Percentiles rank a stretch among this genome's conserved stretches.
Conservation (phyloP, 2,888 invertebrate species). For the Archips xylosteana region DNA sequence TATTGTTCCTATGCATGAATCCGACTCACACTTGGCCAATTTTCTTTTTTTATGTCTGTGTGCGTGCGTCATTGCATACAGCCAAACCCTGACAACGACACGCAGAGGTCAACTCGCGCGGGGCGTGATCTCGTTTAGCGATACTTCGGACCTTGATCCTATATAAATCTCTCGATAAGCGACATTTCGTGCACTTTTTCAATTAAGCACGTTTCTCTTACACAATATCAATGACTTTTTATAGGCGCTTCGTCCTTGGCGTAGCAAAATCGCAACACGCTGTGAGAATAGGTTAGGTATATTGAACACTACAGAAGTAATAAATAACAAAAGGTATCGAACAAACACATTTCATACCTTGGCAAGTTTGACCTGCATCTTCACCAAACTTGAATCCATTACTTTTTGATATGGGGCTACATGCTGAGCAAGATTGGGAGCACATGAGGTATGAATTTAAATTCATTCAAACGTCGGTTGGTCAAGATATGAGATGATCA, state of each 20-base stretch:
- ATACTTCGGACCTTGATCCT: conserved; percentile 39
- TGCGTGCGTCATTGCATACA: neutral
- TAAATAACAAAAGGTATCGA: too few relatives aligned
- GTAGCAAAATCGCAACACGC: conserved; percentile 28
- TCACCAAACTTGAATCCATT: neutral
- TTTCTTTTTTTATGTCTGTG: neutral
- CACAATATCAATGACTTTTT: conserved; percentile 38
- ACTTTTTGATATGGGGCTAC: neutral
- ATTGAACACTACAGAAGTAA: too few relatives aligned
- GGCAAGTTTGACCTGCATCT: too few relatives aligned
- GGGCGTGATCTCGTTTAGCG: conserved; percentile 27
- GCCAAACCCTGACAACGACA: conserved; percentile 4
- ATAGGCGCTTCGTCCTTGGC: conserved; percentile 35
- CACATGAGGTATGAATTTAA: too few relatives aligned
- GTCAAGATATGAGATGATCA: too few relatives aligned
- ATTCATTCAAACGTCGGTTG: too few relatives aligned
- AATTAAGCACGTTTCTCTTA: conserved; percentile 41
- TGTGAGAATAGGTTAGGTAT: conserved; percentile 26
- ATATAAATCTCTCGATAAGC: conserved; percentile 39
- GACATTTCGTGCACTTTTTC: conserved; percentile 37
- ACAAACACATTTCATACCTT: too few relatives aligned
- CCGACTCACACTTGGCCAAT: too few relatives aligned
- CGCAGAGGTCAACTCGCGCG: conserved; percentile 34
- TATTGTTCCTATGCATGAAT: too few relatives aligned
- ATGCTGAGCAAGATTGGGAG: neutral